Percentiles rank a stretch among this genome's conserved stretches.
Evolutionary conservation across 2,797 vertebrate genomes (phyloP).

Genomic region (Tamandua tetradactyla): DNA sequence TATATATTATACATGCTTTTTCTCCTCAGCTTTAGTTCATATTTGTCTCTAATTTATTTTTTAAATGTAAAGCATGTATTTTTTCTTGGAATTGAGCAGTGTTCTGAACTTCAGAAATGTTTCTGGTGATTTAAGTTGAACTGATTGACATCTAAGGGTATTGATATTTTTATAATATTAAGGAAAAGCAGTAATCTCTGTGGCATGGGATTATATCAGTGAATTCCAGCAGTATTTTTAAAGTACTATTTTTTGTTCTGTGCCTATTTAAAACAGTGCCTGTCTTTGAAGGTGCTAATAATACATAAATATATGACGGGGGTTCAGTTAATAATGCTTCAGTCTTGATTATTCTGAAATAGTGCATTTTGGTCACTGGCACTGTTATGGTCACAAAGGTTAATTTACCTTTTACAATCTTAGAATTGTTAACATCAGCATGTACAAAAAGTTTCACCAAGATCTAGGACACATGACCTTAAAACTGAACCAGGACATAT

Average conservation of each 20-base stretch:
- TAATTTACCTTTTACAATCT: conserved; percentile 59
- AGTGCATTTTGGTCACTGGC: conserved; percentile 59
- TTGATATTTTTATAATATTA: conserved; percentile 82
- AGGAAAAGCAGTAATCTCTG: conserved; percentile 75
- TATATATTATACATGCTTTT: conserved; percentile 78
- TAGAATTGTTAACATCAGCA: conserved; percentile 37
- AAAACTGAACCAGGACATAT: neutral
- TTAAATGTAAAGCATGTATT: conserved; percentile 82
- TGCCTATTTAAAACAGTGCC: conserved; percentile 81
- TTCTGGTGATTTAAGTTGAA: conserved; percentile 81
- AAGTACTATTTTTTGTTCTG: conserved; percentile 72
- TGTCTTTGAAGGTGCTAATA: conserved; percentile 79
- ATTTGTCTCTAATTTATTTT: conserved; percentile 84
- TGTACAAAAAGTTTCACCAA: conserved; percentile 32
- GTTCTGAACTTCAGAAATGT: conserved; percentile 78
- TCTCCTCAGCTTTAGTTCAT: conserved; percentile 77
- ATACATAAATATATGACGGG: conserved; percentile 74
- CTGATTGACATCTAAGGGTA: conserved; percentile 77
- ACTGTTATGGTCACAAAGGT: conserved; percentile 54
- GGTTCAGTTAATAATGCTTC: conserved; percentile 75
- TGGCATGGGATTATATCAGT: conserved; percentile 79
- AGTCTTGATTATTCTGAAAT: conserved; percentile 70
- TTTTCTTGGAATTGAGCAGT: conserved; percentile 81
- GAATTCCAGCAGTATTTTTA: conserved; percentile 79
- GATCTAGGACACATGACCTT: conserved; percentile 12